Evolutionary conservation across 2,113 vertebrate genomes (phyloP).

Genomic region (Macrotis lagotis): DNA sequence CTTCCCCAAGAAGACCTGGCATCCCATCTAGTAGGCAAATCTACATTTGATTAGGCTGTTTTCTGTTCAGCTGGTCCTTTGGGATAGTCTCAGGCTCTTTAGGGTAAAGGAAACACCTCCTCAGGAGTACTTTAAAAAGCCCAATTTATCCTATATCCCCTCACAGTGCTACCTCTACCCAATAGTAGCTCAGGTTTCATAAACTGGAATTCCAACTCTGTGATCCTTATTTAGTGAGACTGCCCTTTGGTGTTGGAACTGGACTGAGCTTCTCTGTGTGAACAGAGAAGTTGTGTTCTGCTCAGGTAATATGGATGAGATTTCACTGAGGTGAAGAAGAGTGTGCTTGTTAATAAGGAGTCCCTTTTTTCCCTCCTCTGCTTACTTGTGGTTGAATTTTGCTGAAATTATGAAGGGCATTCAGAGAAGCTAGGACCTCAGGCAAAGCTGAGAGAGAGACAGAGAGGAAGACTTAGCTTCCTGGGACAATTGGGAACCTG

Average conservation of each 20-base stretch:
- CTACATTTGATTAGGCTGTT: background rate
- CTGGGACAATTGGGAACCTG: background rate
- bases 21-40: background rate
- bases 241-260: background rate
- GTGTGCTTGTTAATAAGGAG: background rate
- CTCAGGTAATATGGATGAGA: background rate
- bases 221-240: fast-evolving
- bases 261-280: background rate
- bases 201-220: background rate
- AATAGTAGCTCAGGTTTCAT: background rate
- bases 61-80: background rate
- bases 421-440: background rate
- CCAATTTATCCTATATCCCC: background rate
- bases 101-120: background rate
- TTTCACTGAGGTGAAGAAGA: background rate
- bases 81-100: background rate
- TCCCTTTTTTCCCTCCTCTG: background rate
- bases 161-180: background rate
- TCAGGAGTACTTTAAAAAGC: background rate
- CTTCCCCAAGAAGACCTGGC: background rate
- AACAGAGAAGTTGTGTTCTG: background rate
- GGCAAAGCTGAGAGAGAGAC: background rate
- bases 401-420: fast-evolving
- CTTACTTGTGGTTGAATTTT: background rate
- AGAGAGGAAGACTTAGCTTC: background rate